Percentiles rank a stretch among this genome's conserved stretches.
These are phyloP conservation scores for Geophilus truncorum DNA, from an alignment of 2,888 invertebrate species.

Conservation along the genomic window DNA sequence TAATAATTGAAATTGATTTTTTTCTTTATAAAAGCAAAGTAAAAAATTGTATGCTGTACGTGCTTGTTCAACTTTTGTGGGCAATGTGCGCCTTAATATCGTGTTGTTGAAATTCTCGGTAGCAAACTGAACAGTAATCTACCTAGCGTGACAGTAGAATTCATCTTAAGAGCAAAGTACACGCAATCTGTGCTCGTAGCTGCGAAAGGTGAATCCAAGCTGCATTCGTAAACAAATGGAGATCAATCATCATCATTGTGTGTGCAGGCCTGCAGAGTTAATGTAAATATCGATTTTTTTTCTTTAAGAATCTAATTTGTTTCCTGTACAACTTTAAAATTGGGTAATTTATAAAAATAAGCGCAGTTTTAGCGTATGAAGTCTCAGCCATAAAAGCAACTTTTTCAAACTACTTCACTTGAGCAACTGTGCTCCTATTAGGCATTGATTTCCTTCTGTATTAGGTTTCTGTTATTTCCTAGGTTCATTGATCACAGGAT, in stretches of 20 bases:
- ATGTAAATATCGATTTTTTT: background rate
- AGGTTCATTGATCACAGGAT: constrained; percentile 4
- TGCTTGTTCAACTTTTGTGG: background rate
- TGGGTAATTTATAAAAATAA: background rate
- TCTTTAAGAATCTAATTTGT: background rate
- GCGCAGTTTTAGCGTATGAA: background rate
- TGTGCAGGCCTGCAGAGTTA: background rate
- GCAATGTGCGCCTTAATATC: background rate
- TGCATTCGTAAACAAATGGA: constrained; percentile 1
- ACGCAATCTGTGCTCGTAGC: background rate
- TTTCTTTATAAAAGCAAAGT: too few species aligned
- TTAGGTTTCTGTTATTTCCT: constrained; percentile 7
- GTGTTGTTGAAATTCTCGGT: background rate
- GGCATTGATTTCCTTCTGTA: constrained; percentile 12
- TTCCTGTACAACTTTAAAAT: background rate
- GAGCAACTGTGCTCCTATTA: background rate
- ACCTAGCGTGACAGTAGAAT: background rate
- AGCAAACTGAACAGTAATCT: background rate
- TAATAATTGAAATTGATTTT: too few species aligned
- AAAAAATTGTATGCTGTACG: background rate
- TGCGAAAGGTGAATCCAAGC: background rate
- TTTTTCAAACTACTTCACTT: background rate
- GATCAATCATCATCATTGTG: constrained; percentile 1
- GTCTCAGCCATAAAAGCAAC: background rate
- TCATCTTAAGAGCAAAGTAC: background rate